phyloP scores from a whole-genome alignment of 2,888 invertebrate species.

The Erebia aethiops region DNA sequence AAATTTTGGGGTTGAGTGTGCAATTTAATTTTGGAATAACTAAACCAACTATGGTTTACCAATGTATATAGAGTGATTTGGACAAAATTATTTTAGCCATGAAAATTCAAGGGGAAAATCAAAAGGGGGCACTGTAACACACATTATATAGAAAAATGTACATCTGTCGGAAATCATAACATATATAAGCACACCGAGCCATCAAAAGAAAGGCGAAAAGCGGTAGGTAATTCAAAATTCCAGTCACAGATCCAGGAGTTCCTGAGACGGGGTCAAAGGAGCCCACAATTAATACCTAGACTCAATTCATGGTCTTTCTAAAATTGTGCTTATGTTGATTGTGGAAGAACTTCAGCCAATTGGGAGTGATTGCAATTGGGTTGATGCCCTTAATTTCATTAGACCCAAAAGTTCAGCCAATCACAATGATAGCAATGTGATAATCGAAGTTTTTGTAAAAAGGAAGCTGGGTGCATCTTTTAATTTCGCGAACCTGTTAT shows the following conservation, averaged over 20 bases:
- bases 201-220: constrained; percentile 75
- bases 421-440: no score
- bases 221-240: constrained; percentile 75
- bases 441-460: no score
- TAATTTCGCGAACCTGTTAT: no score
- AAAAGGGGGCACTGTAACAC: constrained; percentile 41
- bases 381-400: no score
- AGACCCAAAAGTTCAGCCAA: no score
- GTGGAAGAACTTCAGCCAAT: no score
- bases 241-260: constrained; percentile 67
- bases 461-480: no score
- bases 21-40: neutral
- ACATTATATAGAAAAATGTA: constrained; percentile 39
- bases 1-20: neutral
- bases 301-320: neutral
- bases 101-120: constrained; percentile 32
- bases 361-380: no score
- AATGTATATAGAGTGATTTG: neutral
- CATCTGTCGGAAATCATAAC: constrained; percentile 54
- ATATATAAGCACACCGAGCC: constrained; percentile 79
- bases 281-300: neutral
- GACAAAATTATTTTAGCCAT: constrained; percentile 19
- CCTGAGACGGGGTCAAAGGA: constrained; percentile 38
- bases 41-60: neutral
- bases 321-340: no score